Evolutionary conservation across 2,888 invertebrate genomes (phyloP), one percentile per base, ranked within the genome.

Genomic region (Sarcophaga carnaria): DNA sequence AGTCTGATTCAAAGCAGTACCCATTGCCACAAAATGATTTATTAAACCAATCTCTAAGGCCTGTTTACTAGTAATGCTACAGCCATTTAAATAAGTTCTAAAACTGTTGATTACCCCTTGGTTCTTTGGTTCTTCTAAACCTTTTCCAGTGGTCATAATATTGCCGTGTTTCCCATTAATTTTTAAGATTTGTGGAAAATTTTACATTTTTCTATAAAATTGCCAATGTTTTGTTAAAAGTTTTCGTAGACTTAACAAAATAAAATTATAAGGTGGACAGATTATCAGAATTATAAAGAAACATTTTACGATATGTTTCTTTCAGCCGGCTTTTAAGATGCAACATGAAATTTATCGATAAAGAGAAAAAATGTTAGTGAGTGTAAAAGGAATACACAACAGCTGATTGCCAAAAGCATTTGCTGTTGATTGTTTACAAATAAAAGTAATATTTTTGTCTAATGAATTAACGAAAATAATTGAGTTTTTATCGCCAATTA

Each of bases 1-100:
- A 95, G 97, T 95, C 93, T 97, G 96, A 0, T 97, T 97, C 10
- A 98, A 91, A 14, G 95, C 97, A 95, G 98, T 96, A 76, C 99
- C 99, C 85, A 96, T 96, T 2, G 96, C 95, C 3, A 97, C 97
- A 20, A 97, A 91, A 89, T 96, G 95, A 92, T 96, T 96, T 0
- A 96, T 97, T 25, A 99, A 93, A 2, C 99, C 99, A 93, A 96
- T 96, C 77, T 96, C 95, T 20, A 96, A 92, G 0, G 98, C 98
- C 92, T 98, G 98, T 80, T 95, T 94, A 0, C 97, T 97, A 22
- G 93, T 94, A 3, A 99, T 95, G 2, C 95, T 94, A 71, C 94
- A 94, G 0, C 99, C 99, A 0, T 98, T 98, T 66, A 98, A 94
- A 98, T 96, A 78, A 99, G 93, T 91, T 99, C 99, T 89, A 99